These are phyloP conservation scores for Camelus dromedarius DNA, from an alignment of 2,113 vertebrate species.

Conservation along the genomic window DNA sequence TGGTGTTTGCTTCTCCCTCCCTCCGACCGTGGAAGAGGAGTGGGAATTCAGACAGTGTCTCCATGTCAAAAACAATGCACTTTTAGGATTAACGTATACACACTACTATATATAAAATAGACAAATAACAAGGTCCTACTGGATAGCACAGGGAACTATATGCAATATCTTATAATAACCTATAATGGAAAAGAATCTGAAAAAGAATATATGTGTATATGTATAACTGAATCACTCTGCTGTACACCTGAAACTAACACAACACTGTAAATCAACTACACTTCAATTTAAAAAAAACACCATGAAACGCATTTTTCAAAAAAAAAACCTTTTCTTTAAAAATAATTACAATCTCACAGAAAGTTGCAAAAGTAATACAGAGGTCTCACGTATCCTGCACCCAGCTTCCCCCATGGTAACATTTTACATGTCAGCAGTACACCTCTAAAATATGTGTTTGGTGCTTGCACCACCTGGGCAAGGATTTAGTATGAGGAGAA, in stretches of 20 bases:
- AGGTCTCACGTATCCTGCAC: neutral
- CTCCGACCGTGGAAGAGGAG: neutral
- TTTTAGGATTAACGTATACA: neutral
- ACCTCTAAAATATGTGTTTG: neutral
- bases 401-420: neutral
- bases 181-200: too few species aligned
- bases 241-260: too few species aligned
- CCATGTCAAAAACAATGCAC: rapidly evolving
- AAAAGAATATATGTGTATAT: too few species aligned
- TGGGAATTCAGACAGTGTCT: neutral
- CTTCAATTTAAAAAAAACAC: neutral
- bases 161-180: too few species aligned
- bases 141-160: too few species aligned
- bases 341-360: neutral
- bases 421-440: neutral
- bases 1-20: neutral
- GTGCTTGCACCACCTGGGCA: neutral
- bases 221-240: too few species aligned
- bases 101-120: too few species aligned
- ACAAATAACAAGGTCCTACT: too few species aligned
- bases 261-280: too few species aligned
- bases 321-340: neutral
- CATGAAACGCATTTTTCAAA: neutral
- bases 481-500: neutral
- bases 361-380: neutral